Evolutionary conservation across 2,797 vertebrate genomes (phyloP).

Genomic region (Lutjanus campechanus): DNA sequence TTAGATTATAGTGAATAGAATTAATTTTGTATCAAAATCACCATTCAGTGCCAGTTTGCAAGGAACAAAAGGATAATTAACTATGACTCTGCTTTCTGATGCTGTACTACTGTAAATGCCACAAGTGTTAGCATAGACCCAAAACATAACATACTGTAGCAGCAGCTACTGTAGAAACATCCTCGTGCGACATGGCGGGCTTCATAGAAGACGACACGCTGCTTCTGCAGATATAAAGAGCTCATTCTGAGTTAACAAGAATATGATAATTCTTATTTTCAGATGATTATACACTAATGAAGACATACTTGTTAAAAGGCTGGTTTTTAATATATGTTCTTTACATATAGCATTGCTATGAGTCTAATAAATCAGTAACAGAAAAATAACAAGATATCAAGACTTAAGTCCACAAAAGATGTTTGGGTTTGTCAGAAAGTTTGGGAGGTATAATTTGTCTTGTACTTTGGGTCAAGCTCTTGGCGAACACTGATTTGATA

Average conservation of each 20-base stretch:
- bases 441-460: not conserved
- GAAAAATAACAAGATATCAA: not conserved
- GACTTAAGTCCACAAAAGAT: not conserved
- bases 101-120: too few species aligned
- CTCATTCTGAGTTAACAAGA: too few species aligned
- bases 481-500: slow-evolving; percentile 7
- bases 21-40: not conserved
- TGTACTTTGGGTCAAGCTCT: not conserved
- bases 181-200: too few species aligned
- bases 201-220: too few species aligned
- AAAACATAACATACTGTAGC: too few species aligned
- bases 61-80: not conserved
- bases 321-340: not conserved
- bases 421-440: not conserved
- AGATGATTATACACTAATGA: too few species aligned
- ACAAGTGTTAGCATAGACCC: too few species aligned
- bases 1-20: not conserved
- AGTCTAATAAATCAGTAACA: not conserved
- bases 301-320: not conserved
- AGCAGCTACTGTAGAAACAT: too few species aligned
- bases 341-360: not conserved
- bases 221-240: too few species aligned
- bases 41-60: too few species aligned
- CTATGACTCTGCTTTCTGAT: too few species aligned
- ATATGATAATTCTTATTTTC: too few species aligned